These are phyloP conservation scores for Nasua narica DNA, from an alignment of 2,797 vertebrate species.

Conservation along the genomic window DNA sequence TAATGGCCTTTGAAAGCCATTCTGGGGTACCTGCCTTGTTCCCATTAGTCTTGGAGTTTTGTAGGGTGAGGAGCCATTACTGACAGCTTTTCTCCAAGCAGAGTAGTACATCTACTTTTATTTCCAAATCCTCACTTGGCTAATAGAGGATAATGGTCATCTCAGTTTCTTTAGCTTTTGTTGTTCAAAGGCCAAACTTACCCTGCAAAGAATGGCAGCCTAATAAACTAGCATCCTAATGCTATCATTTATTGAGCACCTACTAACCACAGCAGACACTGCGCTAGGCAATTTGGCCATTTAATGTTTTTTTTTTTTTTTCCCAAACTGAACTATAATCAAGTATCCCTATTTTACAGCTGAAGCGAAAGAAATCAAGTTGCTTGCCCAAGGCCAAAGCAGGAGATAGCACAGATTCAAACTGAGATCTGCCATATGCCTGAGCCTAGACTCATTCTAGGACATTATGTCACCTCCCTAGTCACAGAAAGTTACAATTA, in stretches of 20 bases:
- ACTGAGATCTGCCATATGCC: background rate
- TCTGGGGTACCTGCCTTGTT: background rate
- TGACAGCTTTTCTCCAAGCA: background rate
- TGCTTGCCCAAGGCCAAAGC: background rate
- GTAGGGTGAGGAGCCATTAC: background rate
- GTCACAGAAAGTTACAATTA: background rate
- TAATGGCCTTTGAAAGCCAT: background rate
- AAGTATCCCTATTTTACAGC: conserved; percentile 6
- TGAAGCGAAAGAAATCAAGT: conserved; percentile 5
- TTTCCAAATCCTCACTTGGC: conserved; percentile 1
- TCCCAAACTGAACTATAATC: background rate
- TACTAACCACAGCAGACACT: background rate
- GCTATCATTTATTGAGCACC: background rate
- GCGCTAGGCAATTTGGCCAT: background rate
- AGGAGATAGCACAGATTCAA: background rate
- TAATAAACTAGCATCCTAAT: background rate
- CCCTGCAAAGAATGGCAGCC: background rate
- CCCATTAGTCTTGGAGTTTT: background rate
- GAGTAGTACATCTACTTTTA: background rate
- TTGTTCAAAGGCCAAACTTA: background rate
- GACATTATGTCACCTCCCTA: background rate
- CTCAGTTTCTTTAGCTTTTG: conserved; percentile 16
- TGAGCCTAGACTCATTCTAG: background rate
- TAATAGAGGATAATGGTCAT: background rate
- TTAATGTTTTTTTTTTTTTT: background rate